A percentile compares a stretch with the other conserved stretches of the same genome.
Evolutionary conservation across 1,140 invertebrate genomes (phyloP).

Genomic region (Andricus grossulariae): DNA sequence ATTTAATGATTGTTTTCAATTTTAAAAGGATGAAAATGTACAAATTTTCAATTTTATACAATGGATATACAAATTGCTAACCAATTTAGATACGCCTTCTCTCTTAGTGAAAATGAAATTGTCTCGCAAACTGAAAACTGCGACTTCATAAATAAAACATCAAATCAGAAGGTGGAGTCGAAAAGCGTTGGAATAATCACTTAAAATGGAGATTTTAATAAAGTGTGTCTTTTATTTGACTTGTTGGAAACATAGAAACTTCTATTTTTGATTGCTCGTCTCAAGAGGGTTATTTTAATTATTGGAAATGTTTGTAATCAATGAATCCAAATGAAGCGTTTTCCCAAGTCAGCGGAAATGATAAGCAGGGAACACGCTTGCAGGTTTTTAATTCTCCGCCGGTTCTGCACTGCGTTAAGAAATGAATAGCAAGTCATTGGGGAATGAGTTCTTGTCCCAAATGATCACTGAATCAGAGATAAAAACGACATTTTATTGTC

Average conservation of each 20-base stretch:
- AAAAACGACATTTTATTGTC: too few species aligned
- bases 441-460: too few species aligned
- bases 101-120: background rate
- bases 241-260: background rate
- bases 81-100: too few species aligned
- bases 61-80: too few species aligned
- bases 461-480: too few species aligned
- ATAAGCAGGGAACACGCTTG: slow-evolving; percentile 3
- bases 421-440: too few species aligned
- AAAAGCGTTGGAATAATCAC: background rate
- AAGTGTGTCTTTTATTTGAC: background rate
- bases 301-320: slow-evolving; percentile 16
- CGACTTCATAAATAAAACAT: background rate
- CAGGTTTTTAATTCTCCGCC: too few species aligned
- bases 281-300: slow-evolving; percentile 8
- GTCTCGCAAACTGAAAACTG: background rate
- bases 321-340: background rate
- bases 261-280: background rate
- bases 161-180: background rate
- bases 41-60: too few species aligned
- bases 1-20: too few species aligned
- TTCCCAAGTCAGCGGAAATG: slow-evolving; percentile 1
- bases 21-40: too few species aligned
- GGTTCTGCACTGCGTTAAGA: too few species aligned
- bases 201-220: background rate